These are phyloP conservation scores for Actias luna DNA, from an alignment of 2,888 invertebrate species.

Conservation along the genomic window DNA sequence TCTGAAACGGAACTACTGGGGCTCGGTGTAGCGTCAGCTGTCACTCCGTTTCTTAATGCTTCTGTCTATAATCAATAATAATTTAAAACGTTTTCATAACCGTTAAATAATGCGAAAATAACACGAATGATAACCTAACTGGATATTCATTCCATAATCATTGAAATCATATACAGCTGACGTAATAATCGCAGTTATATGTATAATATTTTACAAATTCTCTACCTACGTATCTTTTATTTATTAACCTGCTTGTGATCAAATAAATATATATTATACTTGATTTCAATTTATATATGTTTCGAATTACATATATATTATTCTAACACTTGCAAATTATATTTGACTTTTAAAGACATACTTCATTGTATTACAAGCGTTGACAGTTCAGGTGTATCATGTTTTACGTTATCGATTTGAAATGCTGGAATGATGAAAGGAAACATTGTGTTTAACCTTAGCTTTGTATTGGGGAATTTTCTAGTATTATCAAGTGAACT, in stretches of 20 bases:
- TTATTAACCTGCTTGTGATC: conserved; percentile 14
- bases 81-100: conserved; percentile 1
- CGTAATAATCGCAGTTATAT: conserved; percentile 17
- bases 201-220: conserved; percentile 14
- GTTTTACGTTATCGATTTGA: background rate
- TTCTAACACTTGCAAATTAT: background rate
- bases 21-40: conserved; percentile 90
- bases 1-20: conserved; percentile 95
- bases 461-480: background rate
- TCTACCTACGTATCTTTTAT: conserved; percentile 15
- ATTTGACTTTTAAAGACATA: background rate
- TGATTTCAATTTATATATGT: conserved; percentile 4
- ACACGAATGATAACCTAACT: background rate
- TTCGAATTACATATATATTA: background rate
- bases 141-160: conserved; percentile 8
- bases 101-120: conserved; percentile 7
- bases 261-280: conserved; percentile 10
- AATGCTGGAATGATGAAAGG: background rate
- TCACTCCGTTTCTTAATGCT: conserved; percentile 81
- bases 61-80: conserved; percentile 62
- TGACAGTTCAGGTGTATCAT: background rate
- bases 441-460: background rate
- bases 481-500: background rate
- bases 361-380: background rate
- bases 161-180: conserved; percentile 16